A percentile compares a stretch with the other conserved stretches of the same genome.
Conservation (phyloP, 2,888 invertebrate species). For the Eubasilissa splendida region DNA sequence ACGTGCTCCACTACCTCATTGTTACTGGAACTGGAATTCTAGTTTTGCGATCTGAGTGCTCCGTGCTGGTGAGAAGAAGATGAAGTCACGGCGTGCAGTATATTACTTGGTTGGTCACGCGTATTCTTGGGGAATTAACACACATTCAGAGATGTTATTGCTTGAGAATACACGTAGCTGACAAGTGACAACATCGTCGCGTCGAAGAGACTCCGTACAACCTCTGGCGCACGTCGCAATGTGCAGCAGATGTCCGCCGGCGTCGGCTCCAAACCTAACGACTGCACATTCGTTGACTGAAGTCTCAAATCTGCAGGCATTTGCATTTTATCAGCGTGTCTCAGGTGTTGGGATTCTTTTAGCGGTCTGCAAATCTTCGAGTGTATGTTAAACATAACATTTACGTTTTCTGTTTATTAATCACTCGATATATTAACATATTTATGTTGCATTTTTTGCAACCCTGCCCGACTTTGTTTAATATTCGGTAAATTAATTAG, state of each 20-base stretch:
- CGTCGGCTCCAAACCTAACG: too few relatives aligned
- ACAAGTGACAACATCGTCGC: constrained; percentile 76
- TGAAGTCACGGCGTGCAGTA: not conserved
- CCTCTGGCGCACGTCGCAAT: not conserved
- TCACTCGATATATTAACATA: too few relatives aligned
- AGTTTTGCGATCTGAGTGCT: too few relatives aligned
- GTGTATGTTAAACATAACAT: not conserved
- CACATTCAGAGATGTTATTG: constrained; percentile 96
- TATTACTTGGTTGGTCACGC: constrained; percentile 90
- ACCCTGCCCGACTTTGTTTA: too few relatives aligned
- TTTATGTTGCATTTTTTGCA: too few relatives aligned
- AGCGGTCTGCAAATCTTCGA: constrained; percentile 47
- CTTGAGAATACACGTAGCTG: constrained; percentile 99
- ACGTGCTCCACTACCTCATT: too few relatives aligned
- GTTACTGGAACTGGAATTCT: too few relatives aligned
- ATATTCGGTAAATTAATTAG: too few relatives aligned
- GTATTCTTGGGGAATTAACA: constrained; percentile 99
- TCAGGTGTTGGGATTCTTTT: constrained; percentile 50
- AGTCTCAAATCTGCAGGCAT: constrained; percentile 54
- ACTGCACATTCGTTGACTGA: constrained; percentile 54
- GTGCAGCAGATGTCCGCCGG: not conserved
- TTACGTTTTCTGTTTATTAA: too few relatives aligned
- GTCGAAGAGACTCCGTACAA: not conserved
- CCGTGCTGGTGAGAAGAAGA: too few relatives aligned
- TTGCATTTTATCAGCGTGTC: constrained; percentile 50